phyloP scores from a whole-genome alignment of 53 echinoderm and acorn worm species.

The Holothuria leucospilota region DNA sequence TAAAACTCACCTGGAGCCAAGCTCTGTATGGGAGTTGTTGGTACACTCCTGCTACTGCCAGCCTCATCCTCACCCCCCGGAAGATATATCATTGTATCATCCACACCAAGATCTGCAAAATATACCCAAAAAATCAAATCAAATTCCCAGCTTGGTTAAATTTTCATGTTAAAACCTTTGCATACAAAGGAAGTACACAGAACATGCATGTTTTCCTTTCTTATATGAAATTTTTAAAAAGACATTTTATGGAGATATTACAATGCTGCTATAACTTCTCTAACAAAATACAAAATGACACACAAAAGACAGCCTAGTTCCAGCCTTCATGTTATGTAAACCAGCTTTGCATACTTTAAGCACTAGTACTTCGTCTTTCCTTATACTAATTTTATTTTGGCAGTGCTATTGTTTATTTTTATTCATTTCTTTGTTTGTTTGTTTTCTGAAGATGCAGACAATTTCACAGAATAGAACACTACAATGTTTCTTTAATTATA shows the following conservation, averaged over 20 bases:
- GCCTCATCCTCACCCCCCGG: constrained; percentile 92
- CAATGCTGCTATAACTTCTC: too few relatives aligned
- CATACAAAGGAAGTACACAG: background rate
- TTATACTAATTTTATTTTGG: too few relatives aligned
- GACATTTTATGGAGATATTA: background rate
- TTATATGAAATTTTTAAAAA: background rate
- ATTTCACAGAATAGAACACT: too few relatives aligned
- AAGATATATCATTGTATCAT: constrained; percentile 87
- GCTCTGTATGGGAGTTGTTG: constrained; percentile 88
- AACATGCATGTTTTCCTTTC: background rate
- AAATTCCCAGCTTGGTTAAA: background rate
- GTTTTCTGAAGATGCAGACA: too few relatives aligned
- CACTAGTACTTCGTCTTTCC: too few relatives aligned
- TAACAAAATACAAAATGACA: background rate
- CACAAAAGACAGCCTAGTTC: background rate
- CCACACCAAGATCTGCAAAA: constrained; percentile 87
- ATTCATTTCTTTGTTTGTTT: too few relatives aligned
- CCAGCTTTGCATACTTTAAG: background rate
- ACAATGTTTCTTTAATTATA: too few relatives aligned
- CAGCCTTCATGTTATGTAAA: background rate
- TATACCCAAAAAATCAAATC: too few relatives aligned
- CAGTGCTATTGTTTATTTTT: too few relatives aligned
- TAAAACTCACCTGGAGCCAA: constrained; percentile 79
- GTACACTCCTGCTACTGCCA: constrained; percentile 83
- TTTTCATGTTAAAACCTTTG: background rate